Conservation (phyloP, 2,797 vertebrate species). For the Hydrocynus forskahlii region DNA sequence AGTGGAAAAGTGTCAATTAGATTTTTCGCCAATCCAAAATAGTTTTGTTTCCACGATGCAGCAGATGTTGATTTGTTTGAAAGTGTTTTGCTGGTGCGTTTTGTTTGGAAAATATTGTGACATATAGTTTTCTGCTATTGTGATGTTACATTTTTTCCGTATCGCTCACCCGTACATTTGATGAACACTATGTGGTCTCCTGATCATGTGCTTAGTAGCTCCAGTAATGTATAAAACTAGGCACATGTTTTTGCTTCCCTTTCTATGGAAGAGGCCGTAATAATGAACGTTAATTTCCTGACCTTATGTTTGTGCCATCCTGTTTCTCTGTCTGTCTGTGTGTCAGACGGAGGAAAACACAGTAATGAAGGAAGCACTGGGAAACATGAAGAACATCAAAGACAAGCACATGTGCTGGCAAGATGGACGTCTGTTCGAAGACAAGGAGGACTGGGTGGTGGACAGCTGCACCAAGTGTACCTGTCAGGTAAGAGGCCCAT, state of each 20-base stretch:
- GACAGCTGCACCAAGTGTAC: constrained; percentile 97
- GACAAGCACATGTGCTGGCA: constrained; percentile 96
- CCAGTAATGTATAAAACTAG: neutral
- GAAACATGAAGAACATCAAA: constrained; percentile 85
- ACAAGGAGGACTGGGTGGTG: constrained; percentile 96
- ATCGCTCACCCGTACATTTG: no score
- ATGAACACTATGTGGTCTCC: neutral
- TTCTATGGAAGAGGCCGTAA: neutral
- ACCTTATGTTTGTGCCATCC: constrained; percentile 49
- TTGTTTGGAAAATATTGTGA: neutral
- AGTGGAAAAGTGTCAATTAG: no score
- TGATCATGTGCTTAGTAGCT: neutral
- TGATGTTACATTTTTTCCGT: neutral
- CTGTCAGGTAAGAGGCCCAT: constrained; percentile 85
- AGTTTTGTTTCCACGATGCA: no score
- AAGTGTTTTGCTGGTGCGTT: neutral
- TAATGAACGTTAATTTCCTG: neutral
- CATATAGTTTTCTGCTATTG: neutral
- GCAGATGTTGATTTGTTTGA: no score
- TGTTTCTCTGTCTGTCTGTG: constrained; percentile 6
- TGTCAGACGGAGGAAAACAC: constrained; percentile 92
- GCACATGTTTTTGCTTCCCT: neutral
- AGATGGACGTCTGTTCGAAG: constrained; percentile 92
- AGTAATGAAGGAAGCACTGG: constrained; percentile 90
- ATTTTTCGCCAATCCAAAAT: no score